A percentile compares a stretch with the other conserved stretches of the same genome.
These are phyloP conservation scores for Pediacus dermestoides DNA, from an alignment of 2,888 invertebrate genomes.

Conservation along the genomic window DNA sequence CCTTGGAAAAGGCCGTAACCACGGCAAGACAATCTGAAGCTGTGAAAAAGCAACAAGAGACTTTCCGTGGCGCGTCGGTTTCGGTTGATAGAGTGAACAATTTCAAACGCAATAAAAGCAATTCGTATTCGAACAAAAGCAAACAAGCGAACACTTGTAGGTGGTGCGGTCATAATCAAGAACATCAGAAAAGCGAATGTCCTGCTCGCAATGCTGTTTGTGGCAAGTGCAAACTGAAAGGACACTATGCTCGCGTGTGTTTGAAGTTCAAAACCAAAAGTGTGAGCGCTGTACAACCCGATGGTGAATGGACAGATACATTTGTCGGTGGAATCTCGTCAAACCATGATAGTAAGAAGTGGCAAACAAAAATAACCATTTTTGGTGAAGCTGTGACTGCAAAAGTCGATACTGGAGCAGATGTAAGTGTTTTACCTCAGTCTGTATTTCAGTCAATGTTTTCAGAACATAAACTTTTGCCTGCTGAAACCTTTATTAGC, in stretches of 20 bases:
- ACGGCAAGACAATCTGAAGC: slow-evolving; percentile 12
- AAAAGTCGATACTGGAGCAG: slow-evolving; percentile 13
- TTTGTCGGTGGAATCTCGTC: slow-evolving; percentile 10
- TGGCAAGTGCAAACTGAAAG: slow-evolving; percentile 10
- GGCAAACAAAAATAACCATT: slow-evolving; percentile 7
- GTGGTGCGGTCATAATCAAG: slow-evolving; percentile 7
- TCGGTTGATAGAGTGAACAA: neutral
- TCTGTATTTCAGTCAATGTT: too few relatives aligned
- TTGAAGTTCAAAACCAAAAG: too few relatives aligned
- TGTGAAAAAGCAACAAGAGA: slow-evolving; percentile 15
- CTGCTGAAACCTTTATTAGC: slow-evolving; percentile 7
- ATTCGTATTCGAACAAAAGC: too few relatives aligned
- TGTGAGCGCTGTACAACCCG: slow-evolving; percentile 5
- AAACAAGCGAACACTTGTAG: slow-evolving; percentile 5
- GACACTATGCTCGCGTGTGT: slow-evolving; percentile 13
- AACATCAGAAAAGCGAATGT: slow-evolving; percentile 11
- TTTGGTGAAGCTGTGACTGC: neutral
- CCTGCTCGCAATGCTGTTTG: slow-evolving; percentile 15
- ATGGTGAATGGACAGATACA: neutral
- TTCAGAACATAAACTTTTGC: slow-evolving; percentile 4
- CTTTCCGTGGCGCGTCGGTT: slow-evolving; percentile 3
- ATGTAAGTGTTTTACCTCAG: slow-evolving; percentile 12
- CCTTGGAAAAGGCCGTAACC: slow-evolving; percentile 16
- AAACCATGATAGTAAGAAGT: neutral
- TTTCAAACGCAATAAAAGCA: too few relatives aligned